Conservation (phyloP, 2,113 vertebrate genomes). For the Gila orcuttii region DNA sequence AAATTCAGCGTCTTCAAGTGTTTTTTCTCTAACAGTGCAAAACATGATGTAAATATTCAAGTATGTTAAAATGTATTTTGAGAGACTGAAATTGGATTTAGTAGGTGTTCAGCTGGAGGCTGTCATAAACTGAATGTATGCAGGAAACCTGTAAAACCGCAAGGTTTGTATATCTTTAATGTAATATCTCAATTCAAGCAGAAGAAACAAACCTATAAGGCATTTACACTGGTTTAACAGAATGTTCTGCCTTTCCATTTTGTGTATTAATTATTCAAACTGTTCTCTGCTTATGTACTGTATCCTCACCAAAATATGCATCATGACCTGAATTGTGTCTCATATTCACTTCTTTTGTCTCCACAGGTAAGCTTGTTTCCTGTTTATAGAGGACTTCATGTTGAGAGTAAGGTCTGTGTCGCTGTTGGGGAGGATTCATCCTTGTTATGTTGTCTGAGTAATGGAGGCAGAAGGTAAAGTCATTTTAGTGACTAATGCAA, state of each 20-base stretch:
- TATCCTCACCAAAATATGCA: not conserved
- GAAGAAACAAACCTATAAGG: not conserved
- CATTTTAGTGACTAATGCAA: conserved; percentile 47
- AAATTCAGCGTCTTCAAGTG: not conserved
- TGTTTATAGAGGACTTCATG: conserved; percentile 31
- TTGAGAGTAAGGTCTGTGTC: conserved; percentile 45
- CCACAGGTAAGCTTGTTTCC: conserved; percentile 52
- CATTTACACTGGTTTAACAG: not conserved
- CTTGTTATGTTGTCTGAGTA: conserved; percentile 16
- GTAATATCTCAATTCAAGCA: not conserved
- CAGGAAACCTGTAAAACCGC: conserved; percentile 20
- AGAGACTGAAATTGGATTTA: conserved; percentile 32
- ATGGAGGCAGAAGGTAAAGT: conserved; percentile 44
- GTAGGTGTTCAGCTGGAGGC: not conserved
- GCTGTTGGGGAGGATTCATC: conserved; percentile 26
- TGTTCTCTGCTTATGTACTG: not conserved
- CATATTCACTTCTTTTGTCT: conserved; percentile 36
- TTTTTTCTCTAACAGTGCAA: not conserved
- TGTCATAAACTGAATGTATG: conserved; percentile 20
- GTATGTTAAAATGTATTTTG: not conserved
- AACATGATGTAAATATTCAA: not conserved
- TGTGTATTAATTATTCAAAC: conserved; percentile 23
- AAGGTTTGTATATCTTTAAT: conserved; percentile 9
- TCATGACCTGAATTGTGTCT: not conserved
- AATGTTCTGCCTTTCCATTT: not conserved